Percentiles rank a stretch among this genome's conserved stretches.
Conservation (phyloP, 2,888 invertebrate genomes). For the Diaperis boleti region DNA sequence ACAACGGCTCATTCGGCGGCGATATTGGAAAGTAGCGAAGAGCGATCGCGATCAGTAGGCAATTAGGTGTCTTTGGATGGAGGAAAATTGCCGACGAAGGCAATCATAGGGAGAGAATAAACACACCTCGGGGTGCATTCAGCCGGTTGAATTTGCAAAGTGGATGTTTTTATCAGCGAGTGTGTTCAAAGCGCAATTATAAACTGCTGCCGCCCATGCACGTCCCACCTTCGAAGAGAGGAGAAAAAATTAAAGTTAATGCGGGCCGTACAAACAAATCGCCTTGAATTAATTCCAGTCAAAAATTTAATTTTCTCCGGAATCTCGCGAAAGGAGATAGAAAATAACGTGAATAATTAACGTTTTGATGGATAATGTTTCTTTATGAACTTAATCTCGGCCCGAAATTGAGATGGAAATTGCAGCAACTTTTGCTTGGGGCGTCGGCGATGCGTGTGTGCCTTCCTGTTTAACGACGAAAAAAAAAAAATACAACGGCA, state of each 20-base stretch:
- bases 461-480: constrained; percentile 40
- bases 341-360: constrained; percentile 53
- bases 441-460: constrained; percentile 46
- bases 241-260: constrained; percentile 36
- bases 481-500: constrained; percentile 10
- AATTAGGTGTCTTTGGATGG: neutral
- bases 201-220: neutral
- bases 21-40: neutral
- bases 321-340: constrained; percentile 43
- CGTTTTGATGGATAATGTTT: constrained; percentile 53
- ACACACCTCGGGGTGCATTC: neutral
- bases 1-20: neutral
- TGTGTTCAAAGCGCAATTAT: neutral
- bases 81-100: neutral
- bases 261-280: constrained; percentile 35
- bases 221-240: constrained; percentile 21
- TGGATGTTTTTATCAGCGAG: neutral
- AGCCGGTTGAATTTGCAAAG: neutral
- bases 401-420: constrained; percentile 44
- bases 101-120: neutral
- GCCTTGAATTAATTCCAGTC: constrained; percentile 43
- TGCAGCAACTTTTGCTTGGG: too few species aligned
- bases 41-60: constrained; percentile 2
- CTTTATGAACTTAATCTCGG: constrained; percentile 47
- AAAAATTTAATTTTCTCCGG: constrained; percentile 40